These are phyloP conservation scores for Molossus molossus DNA, from an alignment of 2,797 vertebrate species.

Conservation along the genomic window DNA sequence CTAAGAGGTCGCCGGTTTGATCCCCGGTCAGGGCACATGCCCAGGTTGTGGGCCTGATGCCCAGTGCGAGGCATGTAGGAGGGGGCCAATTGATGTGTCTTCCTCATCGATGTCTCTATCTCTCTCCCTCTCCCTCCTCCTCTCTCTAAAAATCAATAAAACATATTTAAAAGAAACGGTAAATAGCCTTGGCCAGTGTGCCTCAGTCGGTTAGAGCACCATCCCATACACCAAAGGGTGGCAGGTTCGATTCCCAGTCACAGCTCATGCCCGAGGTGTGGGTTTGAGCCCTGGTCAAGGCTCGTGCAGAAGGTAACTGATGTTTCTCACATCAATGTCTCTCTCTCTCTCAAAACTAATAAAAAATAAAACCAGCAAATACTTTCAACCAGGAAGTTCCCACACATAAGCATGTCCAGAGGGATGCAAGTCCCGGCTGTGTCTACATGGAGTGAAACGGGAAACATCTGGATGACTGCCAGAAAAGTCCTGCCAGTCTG, in stretches of 20 bases:
- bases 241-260: not conserved
- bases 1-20: not conserved
- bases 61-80: not conserved
- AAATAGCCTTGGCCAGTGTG: too few relatives aligned
- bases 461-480: conserved; percentile 54
- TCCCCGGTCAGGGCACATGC: not conserved
- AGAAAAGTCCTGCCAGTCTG: not conserved
- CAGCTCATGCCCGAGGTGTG: not conserved
- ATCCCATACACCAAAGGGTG: too few relatives aligned
- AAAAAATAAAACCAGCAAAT: not conserved
- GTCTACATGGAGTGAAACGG: not conserved
- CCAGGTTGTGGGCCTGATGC: not conserved
- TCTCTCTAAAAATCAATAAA: not conserved
- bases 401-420: not conserved
- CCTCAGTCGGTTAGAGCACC: too few relatives aligned
- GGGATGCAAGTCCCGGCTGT: conserved; percentile 56
- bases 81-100: not conserved
- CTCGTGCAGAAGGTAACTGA: not conserved
- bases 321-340: not conserved
- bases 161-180: too few relatives aligned
- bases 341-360: not conserved
- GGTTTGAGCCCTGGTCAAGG: not conserved
- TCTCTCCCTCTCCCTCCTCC: not conserved
- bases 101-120: not conserved
- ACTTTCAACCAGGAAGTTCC: not conserved